Percentiles rank a stretch among this genome's conserved stretches.
phyloP scores from a whole-genome alignment of 2,113 vertebrate species.

The Grammomys surdaster region DNA sequence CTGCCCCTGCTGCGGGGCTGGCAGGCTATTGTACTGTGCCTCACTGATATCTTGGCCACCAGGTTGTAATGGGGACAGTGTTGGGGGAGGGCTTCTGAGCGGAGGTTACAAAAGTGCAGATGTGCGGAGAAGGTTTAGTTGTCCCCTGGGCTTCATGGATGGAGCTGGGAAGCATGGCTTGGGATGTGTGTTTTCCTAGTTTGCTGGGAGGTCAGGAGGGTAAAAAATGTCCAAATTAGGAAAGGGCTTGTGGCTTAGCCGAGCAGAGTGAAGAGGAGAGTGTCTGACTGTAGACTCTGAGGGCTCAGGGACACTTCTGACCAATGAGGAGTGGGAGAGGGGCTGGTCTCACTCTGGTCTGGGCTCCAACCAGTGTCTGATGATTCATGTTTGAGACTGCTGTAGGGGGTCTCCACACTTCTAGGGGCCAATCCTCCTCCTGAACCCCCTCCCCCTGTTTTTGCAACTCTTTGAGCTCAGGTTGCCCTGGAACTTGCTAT shows the following conservation, averaged over 20 bases:
- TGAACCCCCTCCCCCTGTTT: not conserved
- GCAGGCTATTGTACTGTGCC: slow-evolving; percentile 9
- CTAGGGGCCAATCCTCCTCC: too few species aligned
- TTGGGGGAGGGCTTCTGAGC: not conserved
- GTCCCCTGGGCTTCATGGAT: slow-evolving; percentile 22
- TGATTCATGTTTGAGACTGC: not conserved
- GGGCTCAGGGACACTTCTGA: slow-evolving; percentile 58
- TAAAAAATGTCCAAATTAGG: slow-evolving; percentile 83
- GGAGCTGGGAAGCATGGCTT: slow-evolving; percentile 18
- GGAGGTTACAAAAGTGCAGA: not conserved
- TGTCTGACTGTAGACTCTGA: slow-evolving; percentile 59
- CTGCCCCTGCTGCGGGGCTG: slow-evolving; percentile 38
- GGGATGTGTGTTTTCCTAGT: slow-evolving; percentile 66
- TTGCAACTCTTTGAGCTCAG: not conserved
- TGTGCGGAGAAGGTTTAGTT: not conserved
- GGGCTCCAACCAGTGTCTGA: not conserved
- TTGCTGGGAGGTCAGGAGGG: slow-evolving; percentile 68
- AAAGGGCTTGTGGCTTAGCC: slow-evolving; percentile 55
- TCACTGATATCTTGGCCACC: not conserved
- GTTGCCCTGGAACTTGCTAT: too few species aligned
- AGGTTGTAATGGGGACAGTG: not conserved
- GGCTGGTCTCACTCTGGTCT: slow-evolving; percentile 25
- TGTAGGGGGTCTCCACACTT: not conserved
- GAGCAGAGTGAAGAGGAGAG: slow-evolving; percentile 59
- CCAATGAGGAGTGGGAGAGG: not conserved